phyloP scores from a whole-genome alignment of 2,888 invertebrate genomes.

The Labia minor region DNA sequence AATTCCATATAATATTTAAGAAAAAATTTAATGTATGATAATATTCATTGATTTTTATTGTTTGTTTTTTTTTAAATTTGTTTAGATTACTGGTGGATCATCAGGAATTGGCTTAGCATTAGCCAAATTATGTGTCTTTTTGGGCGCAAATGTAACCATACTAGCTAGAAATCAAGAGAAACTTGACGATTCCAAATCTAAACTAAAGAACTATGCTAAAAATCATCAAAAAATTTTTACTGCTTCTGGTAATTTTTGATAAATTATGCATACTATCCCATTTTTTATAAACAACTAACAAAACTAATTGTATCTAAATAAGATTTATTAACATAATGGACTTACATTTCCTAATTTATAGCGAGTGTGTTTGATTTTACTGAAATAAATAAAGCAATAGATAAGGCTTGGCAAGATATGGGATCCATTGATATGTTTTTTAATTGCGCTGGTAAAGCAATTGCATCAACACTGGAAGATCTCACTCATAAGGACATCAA shows the following conservation, averaged over 20 bases:
- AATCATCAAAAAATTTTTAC: not conserved
- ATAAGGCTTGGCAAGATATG: slow-evolving; percentile 50
- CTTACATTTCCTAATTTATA: too few species aligned
- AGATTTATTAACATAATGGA: too few species aligned
- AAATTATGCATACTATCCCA: too few species aligned
- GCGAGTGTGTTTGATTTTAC: slow-evolving; percentile 60
- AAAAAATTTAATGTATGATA: too few species aligned
- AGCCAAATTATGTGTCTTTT: not conserved
- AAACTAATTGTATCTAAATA: too few species aligned
- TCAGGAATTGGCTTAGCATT: not conserved
- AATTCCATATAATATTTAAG: too few species aligned
- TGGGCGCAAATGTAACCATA: slow-evolving; percentile 81
- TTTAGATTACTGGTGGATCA: not conserved
- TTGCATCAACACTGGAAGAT: slow-evolving; percentile 71
- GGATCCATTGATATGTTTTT: slow-evolving; percentile 82
- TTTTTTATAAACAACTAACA: not conserved
- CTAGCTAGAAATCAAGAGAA: slow-evolving; percentile 69
- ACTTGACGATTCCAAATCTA: slow-evolving; percentile 51
- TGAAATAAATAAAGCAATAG: slow-evolving; percentile 45
- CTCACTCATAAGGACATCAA: slow-evolving; percentile 48
- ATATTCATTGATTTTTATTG: too few species aligned
- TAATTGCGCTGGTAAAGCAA: slow-evolving; percentile 85
- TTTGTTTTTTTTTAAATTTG: too few species aligned
- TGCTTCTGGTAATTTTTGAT: not conserved
- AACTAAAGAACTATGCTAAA: slow-evolving; percentile 37